phyloP scores from a whole-genome alignment of 1,140 invertebrate species.

The Hycleus phaleratus region DNA sequence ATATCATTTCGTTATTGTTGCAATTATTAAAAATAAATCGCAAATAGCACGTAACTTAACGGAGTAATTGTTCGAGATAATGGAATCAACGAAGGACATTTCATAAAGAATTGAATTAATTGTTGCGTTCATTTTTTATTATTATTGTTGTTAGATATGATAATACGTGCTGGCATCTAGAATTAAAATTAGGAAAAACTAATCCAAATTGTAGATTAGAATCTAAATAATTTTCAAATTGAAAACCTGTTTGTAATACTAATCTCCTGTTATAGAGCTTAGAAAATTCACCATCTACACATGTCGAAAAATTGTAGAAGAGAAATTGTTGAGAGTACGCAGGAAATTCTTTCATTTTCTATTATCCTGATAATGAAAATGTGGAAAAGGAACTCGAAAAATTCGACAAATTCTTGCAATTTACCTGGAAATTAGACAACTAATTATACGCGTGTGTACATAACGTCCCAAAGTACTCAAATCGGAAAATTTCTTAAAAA shows the following conservation, averaged over 20 bases:
- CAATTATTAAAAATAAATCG: slow-evolving; percentile 1
- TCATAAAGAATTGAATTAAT: neutral
- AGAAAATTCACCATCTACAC: neutral
- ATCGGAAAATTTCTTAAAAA: too few relatives aligned
- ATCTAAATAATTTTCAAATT: neutral
- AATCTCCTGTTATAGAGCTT: neutral
- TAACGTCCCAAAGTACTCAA: too few relatives aligned
- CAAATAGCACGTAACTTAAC: slow-evolving; percentile 4
- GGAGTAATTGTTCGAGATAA: slow-evolving; percentile 1
- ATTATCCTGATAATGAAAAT: slow-evolving; percentile 8
- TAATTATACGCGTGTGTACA: too few relatives aligned
- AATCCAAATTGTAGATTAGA: too few relatives aligned
- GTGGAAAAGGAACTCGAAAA: neutral
- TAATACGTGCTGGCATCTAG: slow-evolving; percentile 8
- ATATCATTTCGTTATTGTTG: neutral
- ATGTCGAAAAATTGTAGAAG: neutral
- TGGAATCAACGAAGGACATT: neutral
- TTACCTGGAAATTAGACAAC: too few relatives aligned
- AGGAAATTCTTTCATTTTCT: neutral
- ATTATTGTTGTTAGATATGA: neutral
- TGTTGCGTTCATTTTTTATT: too few relatives aligned
- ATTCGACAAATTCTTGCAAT: too few relatives aligned
- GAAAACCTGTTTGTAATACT: slow-evolving; percentile 1
- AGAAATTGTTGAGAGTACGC: neutral
- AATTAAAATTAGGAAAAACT: too few relatives aligned